phyloP scores from a whole-genome alignment of 2,797 vertebrate species.

The Apogon hyalosoma region DNA sequence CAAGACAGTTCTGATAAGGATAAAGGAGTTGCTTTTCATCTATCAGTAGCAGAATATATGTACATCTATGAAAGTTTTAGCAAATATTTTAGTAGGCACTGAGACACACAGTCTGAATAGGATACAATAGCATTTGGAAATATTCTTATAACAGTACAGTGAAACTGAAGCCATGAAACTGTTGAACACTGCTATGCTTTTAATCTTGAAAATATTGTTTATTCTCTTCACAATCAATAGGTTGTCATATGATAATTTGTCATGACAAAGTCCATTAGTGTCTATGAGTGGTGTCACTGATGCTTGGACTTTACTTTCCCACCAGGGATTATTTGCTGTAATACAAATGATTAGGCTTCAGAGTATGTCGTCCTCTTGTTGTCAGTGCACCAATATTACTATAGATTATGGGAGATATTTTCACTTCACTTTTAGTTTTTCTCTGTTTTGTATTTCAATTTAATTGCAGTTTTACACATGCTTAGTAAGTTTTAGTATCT shows the following conservation, averaged over 20 bases:
- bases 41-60: conserved; percentile 22
- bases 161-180: conserved; percentile 5
- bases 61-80: conserved; percentile 5
- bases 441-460: too few relatives aligned
- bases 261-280: too few relatives aligned
- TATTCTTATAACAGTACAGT: conserved; percentile 28
- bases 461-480: too few relatives aligned
- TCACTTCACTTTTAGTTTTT: too few relatives aligned
- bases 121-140: conserved; percentile 29
- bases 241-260: too few relatives aligned
- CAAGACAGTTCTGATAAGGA: conserved; percentile 22
- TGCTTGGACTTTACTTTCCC: not conserved
- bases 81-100: conserved; percentile 15
- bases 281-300: not conserved
- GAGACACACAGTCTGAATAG: conserved; percentile 25
- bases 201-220: conserved; percentile 10
- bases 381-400: too few relatives aligned
- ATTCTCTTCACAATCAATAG: not conserved
- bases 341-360: too few relatives aligned
- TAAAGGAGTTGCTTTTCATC: conserved; percentile 23
- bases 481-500: too few relatives aligned
- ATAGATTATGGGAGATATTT: too few relatives aligned
- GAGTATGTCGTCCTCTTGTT: not conserved
- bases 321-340: too few relatives aligned
- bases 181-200: not conserved